These are phyloP conservation scores for Antitype chi DNA, from an alignment of 2,888 invertebrate species.

Conservation along the genomic window DNA sequence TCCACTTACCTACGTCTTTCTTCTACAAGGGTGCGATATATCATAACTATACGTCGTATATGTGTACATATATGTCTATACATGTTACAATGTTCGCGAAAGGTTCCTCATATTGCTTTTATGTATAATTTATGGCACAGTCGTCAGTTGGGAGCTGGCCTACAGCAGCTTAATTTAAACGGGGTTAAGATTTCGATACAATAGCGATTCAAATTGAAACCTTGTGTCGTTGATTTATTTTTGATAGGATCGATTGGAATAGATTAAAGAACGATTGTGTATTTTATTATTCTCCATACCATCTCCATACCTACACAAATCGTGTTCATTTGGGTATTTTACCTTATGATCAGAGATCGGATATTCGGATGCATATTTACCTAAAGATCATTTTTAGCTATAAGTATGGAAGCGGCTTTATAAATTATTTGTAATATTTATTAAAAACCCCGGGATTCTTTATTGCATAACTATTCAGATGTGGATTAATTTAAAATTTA, in stretches of 20 bases:
- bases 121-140: slow-evolving; percentile 58
- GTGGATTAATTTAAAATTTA: too few relatives aligned
- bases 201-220: background rate
- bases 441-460: too few relatives aligned
- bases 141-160: slow-evolving; percentile 48
- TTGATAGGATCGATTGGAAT: background rate
- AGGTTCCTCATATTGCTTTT: slow-evolving; percentile 60
- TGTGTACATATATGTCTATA: background rate
- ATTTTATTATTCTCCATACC: too few relatives aligned
- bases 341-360: too few relatives aligned
- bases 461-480: too few relatives aligned
- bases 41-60: background rate
- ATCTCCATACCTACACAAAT: too few relatives aligned
- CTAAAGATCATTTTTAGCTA: too few relatives aligned
- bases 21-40: slow-evolving; percentile 2
- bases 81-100: slow-evolving; percentile 21
- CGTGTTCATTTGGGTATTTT: too few relatives aligned
- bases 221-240: background rate
- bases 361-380: too few relatives aligned
- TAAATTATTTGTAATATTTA: too few relatives aligned
- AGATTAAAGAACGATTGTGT: background rate
- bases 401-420: too few relatives aligned
- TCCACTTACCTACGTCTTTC: background rate
- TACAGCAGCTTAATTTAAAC: slow-evolving; percentile 35
- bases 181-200: slow-evolving; percentile 23